These are phyloP conservation scores for Trissolcus brochymenae DNA, from an alignment of 2,888 invertebrate genomes.

Conservation along the genomic window DNA sequence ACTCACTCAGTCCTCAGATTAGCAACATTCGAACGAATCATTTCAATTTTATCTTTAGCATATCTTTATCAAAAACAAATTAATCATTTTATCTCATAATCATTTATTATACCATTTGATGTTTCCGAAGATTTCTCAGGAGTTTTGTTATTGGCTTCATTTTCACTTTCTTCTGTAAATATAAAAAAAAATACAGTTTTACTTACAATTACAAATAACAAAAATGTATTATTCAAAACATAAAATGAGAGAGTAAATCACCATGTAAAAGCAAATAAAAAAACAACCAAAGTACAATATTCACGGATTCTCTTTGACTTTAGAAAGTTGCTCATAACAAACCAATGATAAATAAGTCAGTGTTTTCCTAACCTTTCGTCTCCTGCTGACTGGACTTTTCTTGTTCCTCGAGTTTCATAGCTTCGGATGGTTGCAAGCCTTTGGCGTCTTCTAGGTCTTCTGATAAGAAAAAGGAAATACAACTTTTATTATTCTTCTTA, in stretches of 20 bases:
- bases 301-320: no score
- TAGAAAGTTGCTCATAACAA: neutral
- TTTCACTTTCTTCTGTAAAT: conserved; percentile 30
- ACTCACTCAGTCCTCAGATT: neutral
- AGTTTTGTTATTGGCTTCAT: conserved; percentile 21
- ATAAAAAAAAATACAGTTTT: conserved; percentile 6
- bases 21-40: no score
- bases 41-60: neutral
- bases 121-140: conserved; percentile 15
- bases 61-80: neutral
- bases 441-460: conserved; percentile 67
- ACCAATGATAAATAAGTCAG: neutral
- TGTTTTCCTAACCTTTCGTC: conserved; percentile 65
- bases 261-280: neutral
- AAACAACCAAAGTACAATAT: no score
- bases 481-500: conserved; percentile 9
- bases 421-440: conserved; percentile 64
- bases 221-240: conserved; percentile 2
- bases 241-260: neutral
- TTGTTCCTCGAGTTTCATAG: conserved; percentile 70
- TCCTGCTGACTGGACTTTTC: conserved; percentile 68
- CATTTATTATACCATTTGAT: conserved; percentile 28
- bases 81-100: neutral
- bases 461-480: conserved; percentile 54
- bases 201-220: neutral